Conservation (phyloP, 1,140 invertebrate genomes). For the Nymphalis io region DNA sequence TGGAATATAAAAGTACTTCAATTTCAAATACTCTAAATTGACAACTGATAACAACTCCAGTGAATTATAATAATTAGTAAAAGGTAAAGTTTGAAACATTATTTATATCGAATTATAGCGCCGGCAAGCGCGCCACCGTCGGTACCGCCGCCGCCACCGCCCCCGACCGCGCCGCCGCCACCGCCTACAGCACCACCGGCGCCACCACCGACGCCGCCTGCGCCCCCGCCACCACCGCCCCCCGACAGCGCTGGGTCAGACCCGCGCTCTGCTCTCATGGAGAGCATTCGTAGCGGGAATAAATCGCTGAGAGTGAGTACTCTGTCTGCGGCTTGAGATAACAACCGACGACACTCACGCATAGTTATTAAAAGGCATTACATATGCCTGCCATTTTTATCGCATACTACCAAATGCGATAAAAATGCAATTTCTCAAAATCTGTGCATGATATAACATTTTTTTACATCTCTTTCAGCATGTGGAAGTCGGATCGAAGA, state of each 20-base stretch:
- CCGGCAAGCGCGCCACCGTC: conserved; percentile 78
- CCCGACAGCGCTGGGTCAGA: conserved; percentile 70
- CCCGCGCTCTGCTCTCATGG: conserved; percentile 86
- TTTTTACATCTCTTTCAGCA: conserved; percentile 68
- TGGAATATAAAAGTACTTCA: too few relatives aligned
- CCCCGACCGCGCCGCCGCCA: conserved; percentile 73
- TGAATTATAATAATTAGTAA: too few relatives aligned
- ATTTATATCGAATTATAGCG: too few relatives aligned
- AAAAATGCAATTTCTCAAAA: too few relatives aligned
- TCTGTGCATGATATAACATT: too few relatives aligned
- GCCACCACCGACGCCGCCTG: conserved; percentile 58
- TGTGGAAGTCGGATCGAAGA: conserved; percentile 79
- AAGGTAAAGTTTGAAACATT: too few relatives aligned
- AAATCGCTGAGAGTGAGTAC: conserved; percentile 20
- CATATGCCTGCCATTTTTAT: too few relatives aligned
- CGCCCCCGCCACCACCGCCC: conserved; percentile 49
- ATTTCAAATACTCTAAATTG: too few relatives aligned
- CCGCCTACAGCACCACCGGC: conserved; percentile 80
- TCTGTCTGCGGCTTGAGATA: neutral
- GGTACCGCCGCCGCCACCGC: conserved; percentile 60
- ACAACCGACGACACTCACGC: neutral
- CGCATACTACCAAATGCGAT: too few relatives aligned
- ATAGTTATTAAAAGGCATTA: too few relatives aligned
- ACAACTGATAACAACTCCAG: too few relatives aligned
- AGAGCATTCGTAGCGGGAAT: conserved; percentile 87